Percentiles rank a stretch among this genome's conserved stretches.
Conservation (phyloP, 1,140 invertebrate genomes). For the Drosophila subobscura region DNA sequence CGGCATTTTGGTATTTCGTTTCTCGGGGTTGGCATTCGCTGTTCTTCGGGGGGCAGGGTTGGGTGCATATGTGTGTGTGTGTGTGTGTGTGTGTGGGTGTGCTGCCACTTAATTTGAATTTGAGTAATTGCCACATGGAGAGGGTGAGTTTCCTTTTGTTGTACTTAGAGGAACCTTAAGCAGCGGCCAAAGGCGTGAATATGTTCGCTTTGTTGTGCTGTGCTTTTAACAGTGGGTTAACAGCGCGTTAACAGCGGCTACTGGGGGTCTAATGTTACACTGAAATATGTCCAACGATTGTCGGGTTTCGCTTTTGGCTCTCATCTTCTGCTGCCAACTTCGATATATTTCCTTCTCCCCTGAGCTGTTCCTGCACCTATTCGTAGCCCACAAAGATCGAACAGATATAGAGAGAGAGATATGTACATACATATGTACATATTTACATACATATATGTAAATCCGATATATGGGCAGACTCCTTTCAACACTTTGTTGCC, state of each 20-base stretch:
- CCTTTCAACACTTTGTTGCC: conserved; percentile 59
- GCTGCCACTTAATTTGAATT: conserved; percentile 78
- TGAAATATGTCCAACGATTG: too few species aligned
- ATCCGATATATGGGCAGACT: conserved; percentile 23
- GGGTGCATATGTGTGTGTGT: conserved; percentile 16
- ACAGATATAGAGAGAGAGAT: neutral
- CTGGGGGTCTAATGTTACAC: neutral
- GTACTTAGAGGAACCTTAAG: neutral
- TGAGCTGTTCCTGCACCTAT: too few species aligned
- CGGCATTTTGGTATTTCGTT: conserved; percentile 68
- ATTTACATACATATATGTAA: conserved; percentile 1
- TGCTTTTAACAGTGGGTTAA: neutral
- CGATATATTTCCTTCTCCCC: too few species aligned
- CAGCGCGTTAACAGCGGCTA: neutral
- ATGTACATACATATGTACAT: neutral
- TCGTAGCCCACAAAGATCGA: too few species aligned
- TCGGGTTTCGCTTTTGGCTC: too few species aligned
- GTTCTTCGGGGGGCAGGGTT: neutral
- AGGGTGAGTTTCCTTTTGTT: conserved; percentile 1
- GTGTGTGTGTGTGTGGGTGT: conserved; percentile 45
- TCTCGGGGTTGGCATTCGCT: neutral
- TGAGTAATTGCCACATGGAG: conserved; percentile 68
- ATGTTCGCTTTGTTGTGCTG: too few species aligned
- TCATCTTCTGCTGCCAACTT: too few species aligned
- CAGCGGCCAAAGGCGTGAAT: too few species aligned